Evolutionary conservation across 2,888 invertebrate species (phyloP).

Genomic region (Unio delphinus): DNA sequence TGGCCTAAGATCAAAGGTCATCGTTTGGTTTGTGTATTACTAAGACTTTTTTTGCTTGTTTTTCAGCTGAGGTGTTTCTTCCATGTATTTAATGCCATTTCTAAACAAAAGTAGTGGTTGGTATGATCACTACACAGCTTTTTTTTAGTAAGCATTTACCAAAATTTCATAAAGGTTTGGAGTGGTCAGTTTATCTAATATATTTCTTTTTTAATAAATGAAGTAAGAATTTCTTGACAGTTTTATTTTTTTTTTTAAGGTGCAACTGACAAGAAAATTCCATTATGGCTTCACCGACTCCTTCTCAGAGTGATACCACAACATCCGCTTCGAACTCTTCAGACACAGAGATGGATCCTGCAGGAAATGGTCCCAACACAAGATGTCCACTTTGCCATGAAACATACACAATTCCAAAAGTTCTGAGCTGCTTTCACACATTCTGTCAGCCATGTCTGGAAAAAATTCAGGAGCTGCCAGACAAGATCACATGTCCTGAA

Average conservation of each 20-base stretch:
- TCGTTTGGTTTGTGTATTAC: no score
- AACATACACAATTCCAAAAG: conserved; percentile 74
- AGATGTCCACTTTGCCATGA: conserved; percentile 84
- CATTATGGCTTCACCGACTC: conserved; percentile 66
- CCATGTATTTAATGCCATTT: no score
- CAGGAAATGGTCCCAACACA: conserved; percentile 56
- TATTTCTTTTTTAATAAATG: background rate
- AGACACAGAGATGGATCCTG: conserved; percentile 60
- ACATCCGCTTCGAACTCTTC: conserved; percentile 65
- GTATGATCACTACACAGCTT: no score
- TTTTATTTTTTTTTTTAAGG: conserved; percentile 21
- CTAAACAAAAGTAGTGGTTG: no score
- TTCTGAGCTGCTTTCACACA: conserved; percentile 77
- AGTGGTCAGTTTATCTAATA: background rate
- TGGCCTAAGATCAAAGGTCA: no score
- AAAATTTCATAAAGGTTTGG: background rate
- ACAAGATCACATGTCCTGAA: conserved; percentile 84
- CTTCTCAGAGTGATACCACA: conserved; percentile 64
- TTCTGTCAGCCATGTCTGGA: conserved; percentile 88
- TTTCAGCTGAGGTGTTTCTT: no score
- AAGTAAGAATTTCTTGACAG: background rate
- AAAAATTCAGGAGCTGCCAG: conserved; percentile 76
- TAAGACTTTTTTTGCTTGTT: no score
- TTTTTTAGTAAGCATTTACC: no score
- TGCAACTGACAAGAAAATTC: conserved; percentile 23